These are phyloP conservation scores for Darevskia nairensis DNA, from an alignment of 2,797 vertebrate genomes.

Conservation along the genomic window DNA sequence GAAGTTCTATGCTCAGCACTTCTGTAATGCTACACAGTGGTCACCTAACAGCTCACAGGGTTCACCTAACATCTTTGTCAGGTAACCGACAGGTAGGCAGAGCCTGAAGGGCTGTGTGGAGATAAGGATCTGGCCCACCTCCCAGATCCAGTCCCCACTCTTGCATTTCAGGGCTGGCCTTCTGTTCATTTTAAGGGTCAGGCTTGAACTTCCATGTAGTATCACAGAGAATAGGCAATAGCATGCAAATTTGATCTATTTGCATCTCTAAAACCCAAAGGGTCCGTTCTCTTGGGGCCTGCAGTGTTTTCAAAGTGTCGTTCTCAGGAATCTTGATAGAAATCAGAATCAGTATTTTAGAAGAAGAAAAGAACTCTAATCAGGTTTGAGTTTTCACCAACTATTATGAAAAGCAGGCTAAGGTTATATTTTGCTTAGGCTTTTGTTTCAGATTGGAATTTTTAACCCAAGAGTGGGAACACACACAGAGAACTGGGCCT, in stretches of 20 bases:
- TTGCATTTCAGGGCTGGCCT: not conserved
- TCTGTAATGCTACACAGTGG: too few species aligned
- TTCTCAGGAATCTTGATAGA: not conserved
- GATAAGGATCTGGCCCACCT: too few species aligned
- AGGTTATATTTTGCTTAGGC: constrained; percentile 13
- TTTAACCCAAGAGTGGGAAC: constrained; percentile 23
- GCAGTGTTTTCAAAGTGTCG: not conserved
- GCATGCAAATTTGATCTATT: not conserved
- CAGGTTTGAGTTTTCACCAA: constrained; percentile 5
- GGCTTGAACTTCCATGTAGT: too few species aligned
- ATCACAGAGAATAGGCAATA: not conserved
- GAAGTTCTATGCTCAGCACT: too few species aligned
- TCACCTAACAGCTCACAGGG: too few species aligned
- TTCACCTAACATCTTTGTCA: too few species aligned
- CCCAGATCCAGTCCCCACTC: too few species aligned
- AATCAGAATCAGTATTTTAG: not conserved
- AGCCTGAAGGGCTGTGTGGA: too few species aligned
- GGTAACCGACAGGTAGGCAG: too few species aligned
- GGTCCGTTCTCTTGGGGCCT: not conserved
- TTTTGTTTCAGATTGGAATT: constrained; percentile 30
- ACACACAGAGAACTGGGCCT: constrained; percentile 9
- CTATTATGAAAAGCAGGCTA: constrained; percentile 8
- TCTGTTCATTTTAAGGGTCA: not conserved
- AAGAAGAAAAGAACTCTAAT: not conserved
- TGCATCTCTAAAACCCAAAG: not conserved